A percentile compares a stretch with the other conserved stretches of the same genome.
phyloP scores from a whole-genome alignment of 1,140 invertebrate species.

The Cyrtorhinus lividipennis region DNA sequence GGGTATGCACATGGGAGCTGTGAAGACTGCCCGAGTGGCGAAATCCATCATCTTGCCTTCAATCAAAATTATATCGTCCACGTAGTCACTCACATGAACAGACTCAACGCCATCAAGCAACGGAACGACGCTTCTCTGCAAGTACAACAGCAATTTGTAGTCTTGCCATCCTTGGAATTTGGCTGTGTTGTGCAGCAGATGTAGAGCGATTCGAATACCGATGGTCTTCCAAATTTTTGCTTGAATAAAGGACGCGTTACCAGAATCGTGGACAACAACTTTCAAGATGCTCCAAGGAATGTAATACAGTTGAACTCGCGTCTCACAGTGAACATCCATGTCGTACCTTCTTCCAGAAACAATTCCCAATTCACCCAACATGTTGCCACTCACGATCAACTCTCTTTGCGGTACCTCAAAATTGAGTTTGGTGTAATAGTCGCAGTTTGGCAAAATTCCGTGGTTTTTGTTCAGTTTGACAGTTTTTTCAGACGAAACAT shows the following conservation, averaged over 20 bases:
- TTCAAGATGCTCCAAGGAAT: constrained; percentile 19
- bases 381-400: constrained; percentile 31
- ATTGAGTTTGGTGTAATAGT: constrained; percentile 3
- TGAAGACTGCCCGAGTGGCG: constrained; percentile 13
- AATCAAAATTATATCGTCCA: constrained; percentile 21
- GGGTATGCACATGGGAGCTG: constrained; percentile 17
- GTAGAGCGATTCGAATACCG: constrained; percentile 21
- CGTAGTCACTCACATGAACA: constrained; percentile 11
- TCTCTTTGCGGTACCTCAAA: constrained; percentile 25
- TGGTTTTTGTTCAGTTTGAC: background rate
- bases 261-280: constrained; percentile 17
- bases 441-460: constrained; percentile 7
- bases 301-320: constrained; percentile 27
- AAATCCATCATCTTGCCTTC: constrained; percentile 19
- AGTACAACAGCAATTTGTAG: constrained; percentile 23
- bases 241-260: constrained; percentile 18
- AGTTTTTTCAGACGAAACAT: background rate
- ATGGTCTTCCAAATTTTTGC: constrained; percentile 23
- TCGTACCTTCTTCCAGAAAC: constrained; percentile 29
- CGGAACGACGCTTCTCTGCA: constrained; percentile 24
- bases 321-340: constrained; percentile 32
- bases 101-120: background rate
- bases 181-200: constrained; percentile 22
- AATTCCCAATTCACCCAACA: constrained; percentile 33
- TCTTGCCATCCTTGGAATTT: constrained; percentile 20